Evolutionary conservation across 2,888 invertebrate genomes (phyloP).

Genomic region (Tromatobia lineatoria): DNA sequence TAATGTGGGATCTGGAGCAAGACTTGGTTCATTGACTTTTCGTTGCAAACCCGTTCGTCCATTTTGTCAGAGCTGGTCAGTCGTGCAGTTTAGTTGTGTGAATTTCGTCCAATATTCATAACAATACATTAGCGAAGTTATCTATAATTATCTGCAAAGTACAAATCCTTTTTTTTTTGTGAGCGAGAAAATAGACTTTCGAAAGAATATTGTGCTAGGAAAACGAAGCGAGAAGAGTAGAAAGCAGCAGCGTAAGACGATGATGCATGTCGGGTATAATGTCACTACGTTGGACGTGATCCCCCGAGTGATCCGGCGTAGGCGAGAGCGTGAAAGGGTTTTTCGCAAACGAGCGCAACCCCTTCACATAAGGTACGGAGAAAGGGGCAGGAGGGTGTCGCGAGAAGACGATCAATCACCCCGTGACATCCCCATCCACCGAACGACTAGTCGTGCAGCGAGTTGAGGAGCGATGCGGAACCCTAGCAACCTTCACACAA

Average conservation of each 20-base stretch:
- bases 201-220: constrained; percentile 24
- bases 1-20: too few relatives aligned
- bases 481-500: constrained; percentile 73
- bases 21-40: too few relatives aligned
- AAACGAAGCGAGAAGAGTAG: constrained; percentile 21
- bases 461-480: constrained; percentile 29
- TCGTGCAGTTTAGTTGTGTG: too few relatives aligned
- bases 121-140: not conserved
- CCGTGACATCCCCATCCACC: constrained; percentile 68
- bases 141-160: not conserved
- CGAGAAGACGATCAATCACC: constrained; percentile 83
- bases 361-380: constrained; percentile 76
- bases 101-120: too few relatives aligned
- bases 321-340: constrained; percentile 78
- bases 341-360: constrained; percentile 72
- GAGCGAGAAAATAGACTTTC: not conserved
- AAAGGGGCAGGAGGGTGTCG: constrained; percentile 76
- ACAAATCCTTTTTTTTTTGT: not conserved
- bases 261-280: constrained; percentile 75
- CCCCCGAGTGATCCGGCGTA: constrained; percentile 81
- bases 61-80: too few relatives aligned
- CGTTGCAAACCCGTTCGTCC: too few relatives aligned
- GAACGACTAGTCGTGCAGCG: constrained; percentile 37
- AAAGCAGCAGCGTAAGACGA: constrained; percentile 61
- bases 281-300: constrained; percentile 77